Evolutionary conservation across 2,113 vertebrate genomes (phyloP).

Genomic region (Syngnathus scovelli): DNA sequence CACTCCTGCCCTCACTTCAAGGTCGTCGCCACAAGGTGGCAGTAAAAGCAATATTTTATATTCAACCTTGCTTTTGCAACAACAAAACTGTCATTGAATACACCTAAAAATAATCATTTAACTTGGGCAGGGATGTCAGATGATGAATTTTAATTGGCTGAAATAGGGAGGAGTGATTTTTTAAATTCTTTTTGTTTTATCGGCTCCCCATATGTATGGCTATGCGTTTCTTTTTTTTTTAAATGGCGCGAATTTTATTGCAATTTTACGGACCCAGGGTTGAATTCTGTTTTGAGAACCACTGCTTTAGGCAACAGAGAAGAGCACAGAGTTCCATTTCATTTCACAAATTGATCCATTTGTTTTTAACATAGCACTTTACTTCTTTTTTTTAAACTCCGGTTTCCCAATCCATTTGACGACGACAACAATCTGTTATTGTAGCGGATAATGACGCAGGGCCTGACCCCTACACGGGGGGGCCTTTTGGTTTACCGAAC

Average conservation of each 20-base stretch:
- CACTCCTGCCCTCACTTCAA: too few species aligned
- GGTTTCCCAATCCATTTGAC: neutral
- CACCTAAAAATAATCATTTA: neutral
- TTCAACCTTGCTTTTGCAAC: too few species aligned
- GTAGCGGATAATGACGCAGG: conserved; percentile 36
- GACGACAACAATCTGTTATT: conserved; percentile 20
- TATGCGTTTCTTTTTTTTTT: neutral
- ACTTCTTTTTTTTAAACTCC: conserved; percentile 5
- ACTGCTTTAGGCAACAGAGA: neutral
- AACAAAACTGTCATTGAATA: too few species aligned
- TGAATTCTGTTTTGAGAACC: neutral
- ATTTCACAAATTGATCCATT: neutral
- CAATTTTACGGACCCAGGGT: neutral
- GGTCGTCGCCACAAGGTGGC: too few species aligned
- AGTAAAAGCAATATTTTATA: too few species aligned
- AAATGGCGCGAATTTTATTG: neutral
- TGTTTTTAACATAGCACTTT: conserved; percentile 50
- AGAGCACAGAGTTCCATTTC: neutral
- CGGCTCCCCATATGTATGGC: too few species aligned
- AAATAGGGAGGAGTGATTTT: neutral
- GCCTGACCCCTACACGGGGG: conserved; percentile 28
- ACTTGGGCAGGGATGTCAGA: neutral
- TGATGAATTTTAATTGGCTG: too few species aligned
- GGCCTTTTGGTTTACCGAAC: conserved; percentile 43
- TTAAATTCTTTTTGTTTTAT: neutral